phyloP scores from a whole-genome alignment of 1,140 invertebrate species.

The Pogonomyrmex californicus region DNA sequence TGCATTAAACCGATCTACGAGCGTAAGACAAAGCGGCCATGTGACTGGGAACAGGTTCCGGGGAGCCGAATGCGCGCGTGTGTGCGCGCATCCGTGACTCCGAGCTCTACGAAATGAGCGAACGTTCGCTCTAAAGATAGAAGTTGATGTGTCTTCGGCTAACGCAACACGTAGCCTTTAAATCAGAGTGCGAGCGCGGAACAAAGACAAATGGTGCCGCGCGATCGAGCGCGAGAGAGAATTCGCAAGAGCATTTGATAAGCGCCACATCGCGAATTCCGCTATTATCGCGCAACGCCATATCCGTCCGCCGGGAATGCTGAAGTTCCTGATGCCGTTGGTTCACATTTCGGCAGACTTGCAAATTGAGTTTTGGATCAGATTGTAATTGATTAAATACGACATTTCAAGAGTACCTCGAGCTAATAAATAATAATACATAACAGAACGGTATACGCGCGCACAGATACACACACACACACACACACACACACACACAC shows the following conservation, averaged over 20 bases:
- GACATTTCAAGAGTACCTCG: background rate
- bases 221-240: conserved; percentile 18
- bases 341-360: background rate
- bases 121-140: conserved; percentile 73
- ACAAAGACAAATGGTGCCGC: conserved; percentile 50
- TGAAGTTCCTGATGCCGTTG: background rate
- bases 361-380: background rate
- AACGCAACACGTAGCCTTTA: conserved; percentile 67
- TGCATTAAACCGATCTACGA: conserved; percentile 74
- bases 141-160: conserved; percentile 70
- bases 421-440: background rate
- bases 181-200: conserved; percentile 55
- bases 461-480: too few species aligned
- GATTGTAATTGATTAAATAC: conserved; percentile 1
- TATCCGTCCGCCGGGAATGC: conserved; percentile 29
- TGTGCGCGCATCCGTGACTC: conserved; percentile 15
- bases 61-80: conserved; percentile 60
- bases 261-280: conserved; percentile 11
- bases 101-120: conserved; percentile 65
- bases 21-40: conserved; percentile 73
- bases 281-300: conserved; percentile 4
- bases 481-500: background rate
- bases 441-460: background rate
- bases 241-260: conserved; percentile 15
- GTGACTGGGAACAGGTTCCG: conserved; percentile 71